Percentiles rank a stretch among this genome's conserved stretches.
These are phyloP conservation scores for Pteria penguin DNA, from an alignment of 2,888 invertebrate genomes.

Conservation along the genomic window DNA sequence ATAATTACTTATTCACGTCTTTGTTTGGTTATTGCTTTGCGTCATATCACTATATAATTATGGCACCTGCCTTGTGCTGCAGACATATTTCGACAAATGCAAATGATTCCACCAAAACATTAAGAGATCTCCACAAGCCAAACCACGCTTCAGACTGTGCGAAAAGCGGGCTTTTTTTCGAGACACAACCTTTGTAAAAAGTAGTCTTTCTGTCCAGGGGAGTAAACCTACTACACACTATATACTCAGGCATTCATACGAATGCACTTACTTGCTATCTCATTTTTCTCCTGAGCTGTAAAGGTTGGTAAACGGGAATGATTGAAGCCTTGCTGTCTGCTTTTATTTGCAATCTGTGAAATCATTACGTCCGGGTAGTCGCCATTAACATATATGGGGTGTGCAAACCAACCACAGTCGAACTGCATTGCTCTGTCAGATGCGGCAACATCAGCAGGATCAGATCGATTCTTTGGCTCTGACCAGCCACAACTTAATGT, in stretches of 20 bases:
- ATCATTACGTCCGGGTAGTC: conserved; percentile 52
- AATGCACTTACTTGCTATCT: conserved; percentile 61
- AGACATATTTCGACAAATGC: too few relatives aligned
- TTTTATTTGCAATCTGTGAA: conserved; percentile 46
- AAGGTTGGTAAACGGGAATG: conserved; percentile 66
- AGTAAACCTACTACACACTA: background rate
- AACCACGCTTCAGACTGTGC: too few relatives aligned
- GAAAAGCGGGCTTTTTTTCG: too few relatives aligned
- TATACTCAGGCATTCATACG: background rate
- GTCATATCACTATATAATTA: too few relatives aligned
- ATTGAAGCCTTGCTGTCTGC: conserved; percentile 39
- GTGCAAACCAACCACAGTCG: conserved; percentile 52
- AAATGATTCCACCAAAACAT: too few relatives aligned
- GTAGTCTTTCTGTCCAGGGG: too few relatives aligned
- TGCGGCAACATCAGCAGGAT: conserved; percentile 47
- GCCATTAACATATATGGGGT: conserved; percentile 54
- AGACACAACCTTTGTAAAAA: too few relatives aligned
- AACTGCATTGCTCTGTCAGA: conserved; percentile 52
- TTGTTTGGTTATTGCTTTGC: too few relatives aligned
- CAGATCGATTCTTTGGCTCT: conserved; percentile 51
- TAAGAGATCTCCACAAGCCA: too few relatives aligned
- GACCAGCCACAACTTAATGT: conserved; percentile 49
- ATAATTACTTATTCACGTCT: too few relatives aligned
- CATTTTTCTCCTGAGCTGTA: conserved; percentile 66
- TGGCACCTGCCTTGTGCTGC: too few relatives aligned